Evolutionary conservation across 2,888 invertebrate genomes (phyloP).

Genomic region (Gnatocerus cornutus): DNA sequence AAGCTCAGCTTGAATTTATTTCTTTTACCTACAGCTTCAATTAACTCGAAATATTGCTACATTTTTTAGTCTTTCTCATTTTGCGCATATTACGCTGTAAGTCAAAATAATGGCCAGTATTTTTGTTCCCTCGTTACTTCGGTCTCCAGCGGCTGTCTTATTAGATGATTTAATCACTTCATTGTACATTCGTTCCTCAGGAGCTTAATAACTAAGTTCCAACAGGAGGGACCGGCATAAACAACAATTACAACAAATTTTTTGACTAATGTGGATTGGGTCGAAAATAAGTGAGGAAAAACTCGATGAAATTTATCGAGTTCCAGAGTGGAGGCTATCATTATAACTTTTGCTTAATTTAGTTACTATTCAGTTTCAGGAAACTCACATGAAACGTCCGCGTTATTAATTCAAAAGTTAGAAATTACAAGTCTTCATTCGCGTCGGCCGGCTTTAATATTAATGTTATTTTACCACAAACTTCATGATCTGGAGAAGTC

Average conservation of each 20-base stretch:
- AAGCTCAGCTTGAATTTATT: conserved; percentile 47
- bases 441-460: neutral
- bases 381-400: neutral
- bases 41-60: conserved; percentile 51
- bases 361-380: conserved; percentile 1
- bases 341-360: neutral
- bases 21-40: conserved; percentile 51
- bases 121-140: conserved; percentile 48
- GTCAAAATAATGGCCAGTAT: conserved; percentile 49
- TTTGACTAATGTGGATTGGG: neutral
- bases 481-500: neutral
- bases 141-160: conserved; percentile 36
- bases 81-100: conserved; percentile 50
- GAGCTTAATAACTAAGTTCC: neutral
- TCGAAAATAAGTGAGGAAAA: neutral
- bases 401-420: neutral
- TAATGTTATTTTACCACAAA: neutral
- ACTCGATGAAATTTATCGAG: neutral
- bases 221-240: neutral
- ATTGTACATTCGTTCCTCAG: conserved; percentile 21
- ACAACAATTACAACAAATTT: neutral
- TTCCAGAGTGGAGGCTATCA: neutral
- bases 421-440: conserved; percentile 1
- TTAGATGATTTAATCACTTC: conserved; percentile 48
- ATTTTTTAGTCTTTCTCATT: conserved; percentile 50